A percentile compares a stretch with the other conserved stretches of the same genome.
phyloP scores from a whole-genome alignment of 2,113 vertebrate genomes.

The Ameiurus melas region DNA sequence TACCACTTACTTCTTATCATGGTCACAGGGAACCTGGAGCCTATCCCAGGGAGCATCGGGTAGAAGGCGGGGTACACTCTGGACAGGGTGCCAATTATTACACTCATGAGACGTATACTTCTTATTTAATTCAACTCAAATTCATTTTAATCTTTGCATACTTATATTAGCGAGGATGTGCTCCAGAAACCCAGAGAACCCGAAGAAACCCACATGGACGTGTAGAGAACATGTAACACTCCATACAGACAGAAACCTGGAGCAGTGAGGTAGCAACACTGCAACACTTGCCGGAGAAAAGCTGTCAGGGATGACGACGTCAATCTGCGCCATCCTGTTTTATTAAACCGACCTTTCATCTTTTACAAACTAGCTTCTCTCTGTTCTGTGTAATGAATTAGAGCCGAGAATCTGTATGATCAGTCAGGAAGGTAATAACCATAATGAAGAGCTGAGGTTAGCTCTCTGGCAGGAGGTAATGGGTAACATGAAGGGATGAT shows the following conservation, averaged over 20 bases:
- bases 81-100: too few relatives aligned
- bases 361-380: conserved; percentile 27
- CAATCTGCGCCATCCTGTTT: conserved; percentile 13
- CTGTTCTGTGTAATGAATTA: conserved; percentile 12
- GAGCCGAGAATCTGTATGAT: conserved; percentile 33
- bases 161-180: not conserved
- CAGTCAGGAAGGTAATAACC: conserved; percentile 15
- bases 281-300: not conserved
- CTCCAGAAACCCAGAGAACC: not conserved
- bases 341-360: conserved; percentile 7
- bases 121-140: too few relatives aligned
- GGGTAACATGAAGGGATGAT: not conserved
- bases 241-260: not conserved
- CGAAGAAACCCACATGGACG: not conserved
- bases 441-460: not conserved
- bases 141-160: too few relatives aligned
- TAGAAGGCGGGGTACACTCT: too few relatives aligned
- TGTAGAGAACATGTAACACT: not conserved
- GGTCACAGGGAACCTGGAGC: too few relatives aligned
- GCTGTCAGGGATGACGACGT: not conserved
- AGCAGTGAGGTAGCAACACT: not conserved
- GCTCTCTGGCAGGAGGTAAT: not conserved
- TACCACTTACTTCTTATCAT: too few relatives aligned
- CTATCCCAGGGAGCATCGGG: too few relatives aligned
- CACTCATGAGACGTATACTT: too few relatives aligned